Evolutionary conservation across 30 jellyfish, hydroid and myxozoan genomes (phyloP).

Genomic region (Hydractinia echinata): DNA sequence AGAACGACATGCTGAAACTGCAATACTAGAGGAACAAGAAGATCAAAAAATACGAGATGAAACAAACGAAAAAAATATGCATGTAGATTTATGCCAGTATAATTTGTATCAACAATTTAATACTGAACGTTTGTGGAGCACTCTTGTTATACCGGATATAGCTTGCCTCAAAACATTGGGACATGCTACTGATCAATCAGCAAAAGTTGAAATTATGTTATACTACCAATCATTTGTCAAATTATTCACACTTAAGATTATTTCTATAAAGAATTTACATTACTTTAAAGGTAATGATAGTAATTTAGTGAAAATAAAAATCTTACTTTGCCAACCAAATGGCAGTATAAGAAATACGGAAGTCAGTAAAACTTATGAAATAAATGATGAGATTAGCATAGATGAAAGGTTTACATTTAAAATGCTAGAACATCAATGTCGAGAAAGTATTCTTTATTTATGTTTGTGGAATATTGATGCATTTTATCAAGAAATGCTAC

Average conservation of each 20-base stretch:
- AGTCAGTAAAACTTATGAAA: constrained; percentile 9
- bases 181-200: not conserved
- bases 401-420: constrained; percentile 36
- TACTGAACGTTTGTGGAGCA: constrained; percentile 38
- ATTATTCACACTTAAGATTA: constrained; percentile 11
- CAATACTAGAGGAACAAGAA: constrained; percentile 37
- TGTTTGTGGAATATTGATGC: constrained; percentile 50
- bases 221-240: constrained; percentile 35
- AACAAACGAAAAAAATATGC: not conserved
- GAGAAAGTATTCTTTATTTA: constrained; percentile 21
- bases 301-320: constrained; percentile 1
- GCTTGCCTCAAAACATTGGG: not conserved
- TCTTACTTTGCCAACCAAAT: constrained; percentile 5
- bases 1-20: constrained; percentile 16
- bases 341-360: constrained; percentile 13
- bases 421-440: constrained; percentile 21
- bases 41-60: constrained; percentile 16
- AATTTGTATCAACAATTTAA: constrained; percentile 17
- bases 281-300: constrained; percentile 21
- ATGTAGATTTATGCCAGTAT: constrained; percentile 8
- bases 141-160: constrained; percentile 1
- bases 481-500: constrained; percentile 27
- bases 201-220: constrained; percentile 15
- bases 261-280: constrained; percentile 6
- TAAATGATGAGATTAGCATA: constrained; percentile 1